Evolutionary conservation across 2,113 vertebrate genomes (phyloP), one percentile per base, ranked within the genome.

Genomic region (Hassar affinis): DNA sequence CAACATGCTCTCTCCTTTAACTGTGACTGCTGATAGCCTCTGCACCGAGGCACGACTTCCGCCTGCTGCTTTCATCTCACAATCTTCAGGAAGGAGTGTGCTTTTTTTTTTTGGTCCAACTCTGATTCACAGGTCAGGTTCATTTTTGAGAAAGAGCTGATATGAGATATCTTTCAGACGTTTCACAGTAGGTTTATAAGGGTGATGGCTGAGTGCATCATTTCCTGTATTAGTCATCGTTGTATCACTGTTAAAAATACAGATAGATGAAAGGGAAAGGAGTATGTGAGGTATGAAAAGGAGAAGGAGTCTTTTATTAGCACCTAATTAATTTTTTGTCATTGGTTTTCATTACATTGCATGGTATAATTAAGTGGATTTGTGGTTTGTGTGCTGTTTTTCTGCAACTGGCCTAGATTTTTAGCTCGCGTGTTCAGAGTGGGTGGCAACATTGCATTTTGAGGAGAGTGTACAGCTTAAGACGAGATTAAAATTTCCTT

Each of bases 391-490:
- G n/a, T 64, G 77, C 11, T 51, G 83, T 79, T 83, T 71, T 86
- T 76, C 35, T 83, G n/a, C 71, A 64, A 52, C 27, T 85, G 85
- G 85, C 87, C 87, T 78, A 88, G 81, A 81, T 87, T 85, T 84
- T 64, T 25, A 77, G 80, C 80, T 81, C 78, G 78, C 15, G 49
- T 68, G 82, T 80, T 86, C 64, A 4, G 54, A 77, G 87, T 87
- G 87, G 87, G 87, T 74, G 84, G 84, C 49, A 79, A 83, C 74
- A 72, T 66, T 80, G 87, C 81, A 85, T 86, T 87, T 82, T 79
- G 72, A 86, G 45, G 57, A 72, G 80, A 45, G 64, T 87, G 77
- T 78, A 79, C 49, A 1, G 52, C 64, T 76, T 69, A 85, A 54
- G 79, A 74, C 57, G 75, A 80, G 71, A 87, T 85, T 85, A 76